phyloP scores from a whole-genome alignment of 2,113 vertebrate species.

The Oxyruncus cristatus region DNA sequence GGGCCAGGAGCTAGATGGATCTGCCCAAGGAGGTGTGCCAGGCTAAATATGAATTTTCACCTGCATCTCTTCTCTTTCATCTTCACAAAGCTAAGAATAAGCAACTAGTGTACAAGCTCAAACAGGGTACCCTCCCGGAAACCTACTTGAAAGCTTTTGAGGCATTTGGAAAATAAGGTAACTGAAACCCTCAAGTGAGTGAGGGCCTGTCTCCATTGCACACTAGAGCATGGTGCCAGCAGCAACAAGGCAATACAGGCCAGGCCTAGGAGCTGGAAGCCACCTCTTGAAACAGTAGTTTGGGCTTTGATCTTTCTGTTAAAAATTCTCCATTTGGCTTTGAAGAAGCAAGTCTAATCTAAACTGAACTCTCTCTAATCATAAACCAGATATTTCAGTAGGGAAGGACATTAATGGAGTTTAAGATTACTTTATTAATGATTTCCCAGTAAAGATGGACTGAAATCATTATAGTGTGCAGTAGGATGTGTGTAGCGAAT shows the following conservation, averaged over 20 bases:
- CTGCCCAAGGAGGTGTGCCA: not conserved
- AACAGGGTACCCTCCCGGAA: not conserved
- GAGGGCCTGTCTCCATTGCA: too few species aligned
- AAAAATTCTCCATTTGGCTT: not conserved
- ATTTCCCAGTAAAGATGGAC: not conserved
- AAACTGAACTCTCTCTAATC: not conserved
- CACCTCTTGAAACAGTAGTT: not conserved
- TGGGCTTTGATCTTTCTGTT: not conserved
- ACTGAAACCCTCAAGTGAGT: accelerated
- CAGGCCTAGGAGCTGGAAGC: not conserved
- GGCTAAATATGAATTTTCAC: not conserved
- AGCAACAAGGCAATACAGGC: not conserved
- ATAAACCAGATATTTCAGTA: not conserved
- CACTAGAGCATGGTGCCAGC: not conserved
- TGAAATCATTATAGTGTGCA: not conserved
- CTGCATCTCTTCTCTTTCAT: not conserved
- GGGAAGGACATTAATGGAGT: not conserved
- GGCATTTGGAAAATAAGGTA: not conserved
- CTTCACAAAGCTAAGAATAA: not conserved
- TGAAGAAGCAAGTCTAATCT: not conserved
- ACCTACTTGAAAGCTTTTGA: not conserved
- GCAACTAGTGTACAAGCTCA: not conserved
- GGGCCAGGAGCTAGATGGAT: not conserved
- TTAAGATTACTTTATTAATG: not conserved
- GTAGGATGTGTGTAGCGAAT: not conserved